Evolutionary conservation across 2,888 invertebrate species (phyloP).

Genomic region (Erebia aethiops): DNA sequence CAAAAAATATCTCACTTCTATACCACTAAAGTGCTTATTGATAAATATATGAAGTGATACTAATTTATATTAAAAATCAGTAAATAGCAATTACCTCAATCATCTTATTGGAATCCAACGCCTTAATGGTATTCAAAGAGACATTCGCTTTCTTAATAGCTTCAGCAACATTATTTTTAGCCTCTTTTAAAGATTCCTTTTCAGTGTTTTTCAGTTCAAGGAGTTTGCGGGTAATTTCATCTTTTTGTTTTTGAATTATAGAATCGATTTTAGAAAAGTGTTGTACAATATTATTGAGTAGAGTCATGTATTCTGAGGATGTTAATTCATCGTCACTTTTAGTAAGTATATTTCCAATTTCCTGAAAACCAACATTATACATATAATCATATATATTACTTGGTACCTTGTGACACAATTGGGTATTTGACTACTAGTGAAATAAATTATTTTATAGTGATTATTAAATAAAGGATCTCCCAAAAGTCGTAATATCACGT

Average conservation of each 20-base stretch:
- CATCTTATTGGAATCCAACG: slow-evolving; percentile 52
- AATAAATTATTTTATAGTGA: too few relatives aligned
- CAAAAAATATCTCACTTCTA: too few relatives aligned
- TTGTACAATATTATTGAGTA: slow-evolving; percentile 67
- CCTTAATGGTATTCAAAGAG: slow-evolving; percentile 38
- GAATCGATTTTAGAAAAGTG: slow-evolving; percentile 80
- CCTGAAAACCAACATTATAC: slow-evolving; percentile 48
- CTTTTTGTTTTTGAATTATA: slow-evolving; percentile 78
- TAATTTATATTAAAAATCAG: neutral
- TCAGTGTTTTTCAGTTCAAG: slow-evolving; percentile 57
- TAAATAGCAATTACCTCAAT: slow-evolving; percentile 53
- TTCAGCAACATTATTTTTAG: slow-evolving; percentile 55
- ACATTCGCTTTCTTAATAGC: slow-evolving; percentile 58
- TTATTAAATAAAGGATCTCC: too few relatives aligned
- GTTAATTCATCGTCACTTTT: slow-evolving; percentile 63
- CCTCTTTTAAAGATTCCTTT: slow-evolving; percentile 58
- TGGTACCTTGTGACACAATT: neutral
- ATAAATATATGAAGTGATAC: too few relatives aligned
- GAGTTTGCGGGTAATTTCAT: slow-evolving; percentile 63
- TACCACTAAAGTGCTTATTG: too few relatives aligned
- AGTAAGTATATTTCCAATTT: slow-evolving; percentile 65
- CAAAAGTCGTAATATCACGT: too few relatives aligned
- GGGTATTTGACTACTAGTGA: too few relatives aligned
- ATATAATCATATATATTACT: too few relatives aligned
- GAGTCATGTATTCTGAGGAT: slow-evolving; percentile 51